Conservation (phyloP, 2,888 invertebrate species). For the Chirona hameri region DNA sequence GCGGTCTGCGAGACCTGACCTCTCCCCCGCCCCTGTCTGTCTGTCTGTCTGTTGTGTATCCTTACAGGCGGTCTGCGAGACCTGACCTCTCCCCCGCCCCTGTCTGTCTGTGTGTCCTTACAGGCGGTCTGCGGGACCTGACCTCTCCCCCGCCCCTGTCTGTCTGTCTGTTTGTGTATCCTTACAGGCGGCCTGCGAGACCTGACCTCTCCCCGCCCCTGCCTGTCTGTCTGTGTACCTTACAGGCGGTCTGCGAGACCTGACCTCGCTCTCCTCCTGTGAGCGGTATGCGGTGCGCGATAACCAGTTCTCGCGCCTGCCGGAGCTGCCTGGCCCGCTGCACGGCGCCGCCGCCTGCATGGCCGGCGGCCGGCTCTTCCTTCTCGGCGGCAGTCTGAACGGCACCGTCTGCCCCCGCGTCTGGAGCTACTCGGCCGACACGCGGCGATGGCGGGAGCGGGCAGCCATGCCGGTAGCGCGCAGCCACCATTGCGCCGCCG, state of each 20-base stretch:
- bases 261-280: background rate
- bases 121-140: no score
- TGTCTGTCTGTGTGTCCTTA: no score
- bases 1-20: no score
- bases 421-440: slow-evolving; percentile 26
- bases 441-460: slow-evolving; percentile 42
- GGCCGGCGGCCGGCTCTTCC: background rate
- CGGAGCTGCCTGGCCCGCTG: slow-evolving; percentile 32
- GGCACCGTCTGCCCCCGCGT: background rate
- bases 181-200: no score
- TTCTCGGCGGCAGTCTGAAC: background rate
- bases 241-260: background rate
- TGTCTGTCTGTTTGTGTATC: no score
- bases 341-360: slow-evolving; percentile 38
- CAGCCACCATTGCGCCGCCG: slow-evolving; percentile 42
- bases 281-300: background rate
- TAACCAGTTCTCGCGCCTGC: background rate
- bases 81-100: no score
- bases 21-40: no score
- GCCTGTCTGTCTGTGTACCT: no score
- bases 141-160: no score
- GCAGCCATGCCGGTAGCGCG: slow-evolving; percentile 42
- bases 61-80: no score
- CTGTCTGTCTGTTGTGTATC: no score
- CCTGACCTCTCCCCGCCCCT: no score